Conservation (phyloP, 64 coral and sea anemone species). For the Dendronephthya gigantea region DNA sequence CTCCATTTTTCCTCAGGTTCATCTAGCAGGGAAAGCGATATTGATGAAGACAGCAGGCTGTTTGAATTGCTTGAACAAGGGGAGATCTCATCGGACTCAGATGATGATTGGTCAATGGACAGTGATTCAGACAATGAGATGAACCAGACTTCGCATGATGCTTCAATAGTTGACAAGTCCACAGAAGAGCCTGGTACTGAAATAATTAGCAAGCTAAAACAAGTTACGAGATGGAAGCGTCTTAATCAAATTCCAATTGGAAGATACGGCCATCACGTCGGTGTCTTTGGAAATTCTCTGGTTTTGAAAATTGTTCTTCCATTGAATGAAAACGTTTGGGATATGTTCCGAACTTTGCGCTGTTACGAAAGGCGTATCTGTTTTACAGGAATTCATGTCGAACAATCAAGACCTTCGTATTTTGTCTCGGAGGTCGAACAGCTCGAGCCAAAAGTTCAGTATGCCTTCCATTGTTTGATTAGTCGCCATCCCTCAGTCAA, state of each 20-base stretch:
- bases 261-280: background rate
- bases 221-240: background rate
- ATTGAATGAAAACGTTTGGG: background rate
- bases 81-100: background rate
- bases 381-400: background rate
- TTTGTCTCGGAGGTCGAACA: background rate
- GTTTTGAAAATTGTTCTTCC: background rate
- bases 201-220: background rate
- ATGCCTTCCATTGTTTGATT: conserved; percentile 53
- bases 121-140: background rate
- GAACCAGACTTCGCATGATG: background rate
- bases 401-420: background rate
- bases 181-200: background rate
- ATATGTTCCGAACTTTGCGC: background rate
- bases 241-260: background rate
- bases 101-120: conserved; percentile 3
- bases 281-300: background rate
- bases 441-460: conserved; percentile 23
- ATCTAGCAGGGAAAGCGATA: background rate
- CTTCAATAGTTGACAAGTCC: background rate
- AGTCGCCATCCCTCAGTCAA: conserved; percentile 39
- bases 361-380: background rate
- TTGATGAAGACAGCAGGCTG: background rate
- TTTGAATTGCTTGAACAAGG: background rate
- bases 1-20: background rate